Conservation (phyloP, 2,797 vertebrate genomes). For the Distichodus sexfasciatus region DNA sequence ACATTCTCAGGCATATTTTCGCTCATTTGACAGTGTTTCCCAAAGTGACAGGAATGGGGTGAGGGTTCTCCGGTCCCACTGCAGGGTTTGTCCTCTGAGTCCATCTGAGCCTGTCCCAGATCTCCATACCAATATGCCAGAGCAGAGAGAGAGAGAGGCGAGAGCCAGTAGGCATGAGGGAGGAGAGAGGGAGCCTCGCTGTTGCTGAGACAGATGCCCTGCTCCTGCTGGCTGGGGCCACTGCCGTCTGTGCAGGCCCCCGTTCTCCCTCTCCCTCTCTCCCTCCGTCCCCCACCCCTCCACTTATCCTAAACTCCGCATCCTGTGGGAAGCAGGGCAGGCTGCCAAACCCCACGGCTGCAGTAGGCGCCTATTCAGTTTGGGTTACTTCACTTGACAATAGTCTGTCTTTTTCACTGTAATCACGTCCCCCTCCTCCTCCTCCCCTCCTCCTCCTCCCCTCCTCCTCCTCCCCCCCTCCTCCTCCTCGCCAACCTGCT, state of each 20-base stretch:
- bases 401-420: slow-evolving; percentile 35
- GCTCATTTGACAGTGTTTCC: no score
- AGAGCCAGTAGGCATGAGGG: slow-evolving; percentile 20
- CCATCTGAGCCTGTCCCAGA: slow-evolving; percentile 17
- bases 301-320: slow-evolving; percentile 27
- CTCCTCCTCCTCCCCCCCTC: not conserved
- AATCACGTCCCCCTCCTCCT: no score
- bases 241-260: slow-evolving; percentile 63
- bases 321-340: slow-evolving; percentile 45
- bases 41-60: no score
- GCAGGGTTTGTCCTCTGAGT: no score
- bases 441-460: not conserved
- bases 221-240: slow-evolving; percentile 69
- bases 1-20: no score
- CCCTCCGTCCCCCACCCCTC: slow-evolving; percentile 36
- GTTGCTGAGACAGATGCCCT: slow-evolving; percentile 68
- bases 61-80: slow-evolving; percentile 22
- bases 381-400: slow-evolving; percentile 28
- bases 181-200: slow-evolving; percentile 56
- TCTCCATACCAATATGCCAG: slow-evolving; percentile 15
- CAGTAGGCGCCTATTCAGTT: slow-evolving; percentile 29
- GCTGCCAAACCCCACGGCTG: slow-evolving; percentile 23
- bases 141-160: slow-evolving; percentile 41
- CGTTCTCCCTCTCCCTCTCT: slow-evolving; percentile 50
- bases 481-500: slow-evolving; percentile 10